phyloP scores from a whole-genome alignment of 2,797 vertebrate genomes.

The Morus bassanus region DNA sequence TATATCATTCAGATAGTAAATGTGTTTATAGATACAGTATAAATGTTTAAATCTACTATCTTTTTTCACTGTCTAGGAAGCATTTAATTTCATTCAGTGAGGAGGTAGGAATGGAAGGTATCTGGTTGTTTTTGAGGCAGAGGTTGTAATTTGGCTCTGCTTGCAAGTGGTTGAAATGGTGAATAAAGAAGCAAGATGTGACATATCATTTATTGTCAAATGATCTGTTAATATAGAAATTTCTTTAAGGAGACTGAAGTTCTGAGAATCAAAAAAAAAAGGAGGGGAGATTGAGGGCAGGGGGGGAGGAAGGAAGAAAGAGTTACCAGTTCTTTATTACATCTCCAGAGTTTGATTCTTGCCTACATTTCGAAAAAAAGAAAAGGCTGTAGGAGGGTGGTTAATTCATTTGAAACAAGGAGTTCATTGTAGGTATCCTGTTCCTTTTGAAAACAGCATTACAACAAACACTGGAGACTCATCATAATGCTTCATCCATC shows the following conservation, averaged over 20 bases:
- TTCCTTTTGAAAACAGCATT: neutral
- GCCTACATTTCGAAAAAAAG: neutral
- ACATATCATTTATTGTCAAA: neutral
- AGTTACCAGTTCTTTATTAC: neutral
- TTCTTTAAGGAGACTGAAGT: neutral
- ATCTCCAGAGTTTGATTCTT: neutral
- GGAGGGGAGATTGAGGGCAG: accelerated
- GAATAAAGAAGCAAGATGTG: neutral
- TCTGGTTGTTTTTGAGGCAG: neutral
- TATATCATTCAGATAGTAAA: neutral
- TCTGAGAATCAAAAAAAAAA: neutral
- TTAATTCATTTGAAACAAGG: neutral
- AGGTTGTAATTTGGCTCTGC: neutral
- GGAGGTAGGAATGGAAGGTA: neutral
- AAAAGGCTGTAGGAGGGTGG: neutral
- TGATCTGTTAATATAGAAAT: neutral
- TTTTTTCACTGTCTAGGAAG: neutral
- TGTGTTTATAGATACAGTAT: neutral
- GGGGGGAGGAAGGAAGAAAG: neutral
- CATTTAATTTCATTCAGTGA: neutral
- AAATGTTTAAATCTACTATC: neutral
- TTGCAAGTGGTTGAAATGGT: neutral
- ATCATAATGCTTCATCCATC: neutral
- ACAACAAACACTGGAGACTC: neutral
- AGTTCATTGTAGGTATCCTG: neutral